These are phyloP conservation scores for Philereme vetulata DNA, from an alignment of 2,888 invertebrate species.

Conservation along the genomic window DNA sequence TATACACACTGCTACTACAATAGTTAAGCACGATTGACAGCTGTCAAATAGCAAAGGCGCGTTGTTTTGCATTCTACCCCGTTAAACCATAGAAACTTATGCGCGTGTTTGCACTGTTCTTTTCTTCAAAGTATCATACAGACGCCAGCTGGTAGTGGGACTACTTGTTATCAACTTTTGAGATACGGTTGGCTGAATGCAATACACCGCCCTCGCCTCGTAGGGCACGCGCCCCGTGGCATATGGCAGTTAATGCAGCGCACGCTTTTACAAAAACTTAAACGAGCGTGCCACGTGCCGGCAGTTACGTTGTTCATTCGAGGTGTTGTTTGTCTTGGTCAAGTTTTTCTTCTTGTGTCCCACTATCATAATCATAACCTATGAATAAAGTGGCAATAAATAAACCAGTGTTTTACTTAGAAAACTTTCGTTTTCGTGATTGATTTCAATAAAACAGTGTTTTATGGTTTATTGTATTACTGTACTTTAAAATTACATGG, in stretches of 20 bases:
- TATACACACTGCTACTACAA: neutral
- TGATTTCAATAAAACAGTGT: neutral
- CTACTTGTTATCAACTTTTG: conserved; percentile 32
- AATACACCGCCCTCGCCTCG: conserved; percentile 36
- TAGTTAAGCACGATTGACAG: conserved; percentile 19
- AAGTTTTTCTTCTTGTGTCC: neutral
- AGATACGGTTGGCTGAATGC: conserved; percentile 54
- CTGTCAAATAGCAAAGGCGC: conserved; percentile 14
- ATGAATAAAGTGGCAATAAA: neutral
- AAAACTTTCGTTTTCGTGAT: no score
- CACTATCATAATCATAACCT: conserved; percentile 7
- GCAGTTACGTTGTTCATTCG: conserved; percentile 51
- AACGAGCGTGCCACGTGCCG: conserved; percentile 61
- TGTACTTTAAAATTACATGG: no score
- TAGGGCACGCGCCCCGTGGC: conserved; percentile 73
- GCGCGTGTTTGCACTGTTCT: no score
- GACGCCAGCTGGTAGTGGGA: conserved; percentile 26
- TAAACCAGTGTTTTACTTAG: neutral
- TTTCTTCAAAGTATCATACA: no score
- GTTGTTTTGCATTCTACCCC: neutral
- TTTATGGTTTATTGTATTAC: neutral
- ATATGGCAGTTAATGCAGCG: conserved; percentile 67
- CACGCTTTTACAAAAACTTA: conserved; percentile 52
- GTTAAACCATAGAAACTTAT: no score
- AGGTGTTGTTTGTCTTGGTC: conserved; percentile 17